Conservation (phyloP, 2,113 vertebrate genomes). For the Perca flavescens region DNA sequence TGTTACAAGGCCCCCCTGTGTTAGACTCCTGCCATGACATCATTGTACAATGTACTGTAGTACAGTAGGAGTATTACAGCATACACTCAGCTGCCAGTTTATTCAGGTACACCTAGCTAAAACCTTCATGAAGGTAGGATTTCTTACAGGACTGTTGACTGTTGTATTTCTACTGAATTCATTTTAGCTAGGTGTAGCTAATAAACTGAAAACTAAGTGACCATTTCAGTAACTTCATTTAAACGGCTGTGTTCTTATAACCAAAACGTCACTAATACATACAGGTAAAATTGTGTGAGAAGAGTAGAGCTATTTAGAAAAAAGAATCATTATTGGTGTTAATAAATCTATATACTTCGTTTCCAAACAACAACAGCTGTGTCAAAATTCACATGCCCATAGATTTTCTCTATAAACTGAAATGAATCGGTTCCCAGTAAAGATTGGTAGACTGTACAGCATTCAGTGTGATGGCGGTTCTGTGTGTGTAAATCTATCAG, state of each 20-base stretch:
- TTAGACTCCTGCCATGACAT: slow-evolving; percentile 41
- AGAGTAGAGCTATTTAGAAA: neutral
- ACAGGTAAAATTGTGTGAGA: neutral
- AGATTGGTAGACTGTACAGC: too few species aligned
- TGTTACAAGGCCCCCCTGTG: slow-evolving; percentile 66
- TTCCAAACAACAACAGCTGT: neutral
- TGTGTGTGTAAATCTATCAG: neutral
- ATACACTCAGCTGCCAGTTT: neutral
- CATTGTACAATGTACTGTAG: neutral
- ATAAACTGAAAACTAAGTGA: neutral
- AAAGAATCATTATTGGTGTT: neutral
- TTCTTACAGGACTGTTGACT: neutral
- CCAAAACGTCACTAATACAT: neutral
- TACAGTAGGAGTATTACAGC: neutral
- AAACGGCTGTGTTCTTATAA: neutral
- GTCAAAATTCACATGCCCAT: neutral
- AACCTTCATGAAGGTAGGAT: neutral
- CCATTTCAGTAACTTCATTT: neutral
- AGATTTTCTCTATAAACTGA: neutral
- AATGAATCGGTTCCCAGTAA: too few species aligned
- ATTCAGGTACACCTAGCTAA: too few species aligned
- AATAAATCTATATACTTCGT: neutral
- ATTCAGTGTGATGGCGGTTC: too few species aligned
- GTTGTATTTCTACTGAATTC: neutral
- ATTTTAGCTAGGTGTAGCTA: neutral